phyloP scores from a whole-genome alignment of 2,113 vertebrate species.

The Eulemur macaco region DNA sequence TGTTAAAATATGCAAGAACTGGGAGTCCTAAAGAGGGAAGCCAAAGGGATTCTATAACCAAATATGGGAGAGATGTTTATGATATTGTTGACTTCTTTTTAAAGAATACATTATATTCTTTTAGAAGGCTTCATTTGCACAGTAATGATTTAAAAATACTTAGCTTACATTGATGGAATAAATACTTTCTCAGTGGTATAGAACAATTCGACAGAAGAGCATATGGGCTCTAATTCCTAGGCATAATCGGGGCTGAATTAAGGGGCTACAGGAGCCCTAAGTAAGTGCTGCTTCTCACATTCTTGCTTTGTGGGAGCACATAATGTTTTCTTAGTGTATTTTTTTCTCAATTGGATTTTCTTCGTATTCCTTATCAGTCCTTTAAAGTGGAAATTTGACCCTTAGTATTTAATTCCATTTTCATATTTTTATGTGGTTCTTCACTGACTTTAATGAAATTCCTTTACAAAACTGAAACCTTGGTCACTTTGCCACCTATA shows the following conservation, averaged over 20 bases:
- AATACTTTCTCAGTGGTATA: background rate
- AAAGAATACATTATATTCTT: background rate
- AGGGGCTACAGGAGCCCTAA: slow-evolving; percentile 2
- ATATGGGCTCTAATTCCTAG: slow-evolving; percentile 27
- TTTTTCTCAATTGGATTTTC: background rate
- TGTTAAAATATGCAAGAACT: slow-evolving; percentile 60
- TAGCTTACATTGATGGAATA: slow-evolving; percentile 37
- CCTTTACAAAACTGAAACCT: background rate
- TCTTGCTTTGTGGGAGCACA: background rate
- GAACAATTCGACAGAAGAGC: slow-evolving; percentile 21
- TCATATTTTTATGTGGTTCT: background rate
- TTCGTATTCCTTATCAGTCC: background rate
- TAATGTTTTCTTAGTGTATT: background rate
- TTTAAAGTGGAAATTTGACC: background rate
- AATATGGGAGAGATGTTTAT: background rate
- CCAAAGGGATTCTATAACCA: slow-evolving; percentile 46
- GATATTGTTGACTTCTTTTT: background rate
- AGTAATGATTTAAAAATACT: slow-evolving; percentile 62
- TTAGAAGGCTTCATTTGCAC: slow-evolving; percentile 22
- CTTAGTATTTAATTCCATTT: background rate
- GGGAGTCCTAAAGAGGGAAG: slow-evolving; percentile 17
- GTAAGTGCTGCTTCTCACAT: slow-evolving; percentile 23
- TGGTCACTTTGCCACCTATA: background rate
- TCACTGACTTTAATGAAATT: background rate
- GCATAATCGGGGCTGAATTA: slow-evolving; percentile 21